phyloP scores from a whole-genome alignment of 2,113 vertebrate species.

The Rousettus leschenaultii region DNA sequence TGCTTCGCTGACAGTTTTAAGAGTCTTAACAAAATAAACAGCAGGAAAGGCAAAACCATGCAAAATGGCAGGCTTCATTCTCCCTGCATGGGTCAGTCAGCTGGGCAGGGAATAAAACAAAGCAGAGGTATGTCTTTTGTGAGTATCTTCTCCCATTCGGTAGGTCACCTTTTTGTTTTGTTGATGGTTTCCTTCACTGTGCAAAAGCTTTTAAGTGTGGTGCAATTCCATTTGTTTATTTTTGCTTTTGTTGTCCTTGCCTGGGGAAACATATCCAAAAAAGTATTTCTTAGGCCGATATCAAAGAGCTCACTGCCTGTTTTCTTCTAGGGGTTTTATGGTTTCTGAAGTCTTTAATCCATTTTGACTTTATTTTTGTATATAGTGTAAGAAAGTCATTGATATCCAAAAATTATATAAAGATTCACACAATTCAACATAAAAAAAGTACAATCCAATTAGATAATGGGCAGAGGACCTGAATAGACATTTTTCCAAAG shows the following conservation, averaged over 20 bases:
- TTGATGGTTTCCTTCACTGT: too few species aligned
- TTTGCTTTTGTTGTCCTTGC: neutral
- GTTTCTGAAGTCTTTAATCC: neutral
- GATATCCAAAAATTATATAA: neutral
- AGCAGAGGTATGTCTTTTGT: neutral
- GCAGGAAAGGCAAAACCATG: constrained; percentile 54
- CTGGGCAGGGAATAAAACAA: constrained; percentile 50
- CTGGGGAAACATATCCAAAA: neutral
- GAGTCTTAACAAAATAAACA: constrained; percentile 72
- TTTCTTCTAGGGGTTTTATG: neutral
- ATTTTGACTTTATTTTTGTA: neutral
- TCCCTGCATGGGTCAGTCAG: constrained; percentile 24
- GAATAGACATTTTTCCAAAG: neutral
- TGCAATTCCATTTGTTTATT: neutral
- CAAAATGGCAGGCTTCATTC: constrained; percentile 59
- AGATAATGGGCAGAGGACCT: neutral
- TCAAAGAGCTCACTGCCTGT: neutral
- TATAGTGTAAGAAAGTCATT: neutral
- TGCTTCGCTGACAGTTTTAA: constrained; percentile 63
- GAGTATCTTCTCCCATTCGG: neutral
- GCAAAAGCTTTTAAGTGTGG: neutral
- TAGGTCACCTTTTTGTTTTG: neutral
- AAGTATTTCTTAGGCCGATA: neutral
- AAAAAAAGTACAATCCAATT: neutral
- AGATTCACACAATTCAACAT: neutral